phyloP scores from a whole-genome alignment of 1,140 invertebrate species.

The Lordiphosa mommai region DNA sequence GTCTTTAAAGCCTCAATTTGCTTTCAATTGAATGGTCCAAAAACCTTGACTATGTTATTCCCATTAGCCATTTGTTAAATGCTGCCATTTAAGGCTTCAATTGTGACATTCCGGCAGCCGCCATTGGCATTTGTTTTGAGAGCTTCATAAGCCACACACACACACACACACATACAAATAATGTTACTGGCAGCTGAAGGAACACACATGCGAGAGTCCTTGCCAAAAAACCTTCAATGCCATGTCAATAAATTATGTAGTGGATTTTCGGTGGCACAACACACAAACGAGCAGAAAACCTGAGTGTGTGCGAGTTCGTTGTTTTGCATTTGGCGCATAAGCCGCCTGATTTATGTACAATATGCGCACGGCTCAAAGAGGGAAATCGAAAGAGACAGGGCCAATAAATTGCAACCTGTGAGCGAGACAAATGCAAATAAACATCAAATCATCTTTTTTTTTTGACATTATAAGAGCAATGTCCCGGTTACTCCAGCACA shows the following conservation, averaged over 20 bases:
- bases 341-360: constrained; percentile 67
- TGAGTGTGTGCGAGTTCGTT: not conserved
- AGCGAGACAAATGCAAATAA: constrained; percentile 53
- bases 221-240: constrained; percentile 43
- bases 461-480: constrained; percentile 49
- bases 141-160: constrained; percentile 17
- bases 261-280: constrained; percentile 53
- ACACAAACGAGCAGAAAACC: constrained; percentile 21
- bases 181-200: constrained; percentile 51
- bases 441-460: constrained; percentile 71
- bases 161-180: constrained; percentile 12
- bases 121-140: constrained; percentile 55
- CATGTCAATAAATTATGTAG: constrained; percentile 74
- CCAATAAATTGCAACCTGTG: constrained; percentile 58
- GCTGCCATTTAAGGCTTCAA: constrained; percentile 31
- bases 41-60: not conserved
- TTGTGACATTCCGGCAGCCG: not conserved
- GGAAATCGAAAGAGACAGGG: constrained; percentile 37
- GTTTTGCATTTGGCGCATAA: constrained; percentile 55
- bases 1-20: no score
- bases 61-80: not conserved
- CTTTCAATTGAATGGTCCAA: not conserved
- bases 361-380: constrained; percentile 42
- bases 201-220: constrained; percentile 48
- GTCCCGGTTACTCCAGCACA: constrained; percentile 14